Percentiles rank a stretch among this genome's conserved stretches.
Evolutionary conservation across 2,797 vertebrate species (phyloP).

Genomic region (Bradypodion pumilum): DNA sequence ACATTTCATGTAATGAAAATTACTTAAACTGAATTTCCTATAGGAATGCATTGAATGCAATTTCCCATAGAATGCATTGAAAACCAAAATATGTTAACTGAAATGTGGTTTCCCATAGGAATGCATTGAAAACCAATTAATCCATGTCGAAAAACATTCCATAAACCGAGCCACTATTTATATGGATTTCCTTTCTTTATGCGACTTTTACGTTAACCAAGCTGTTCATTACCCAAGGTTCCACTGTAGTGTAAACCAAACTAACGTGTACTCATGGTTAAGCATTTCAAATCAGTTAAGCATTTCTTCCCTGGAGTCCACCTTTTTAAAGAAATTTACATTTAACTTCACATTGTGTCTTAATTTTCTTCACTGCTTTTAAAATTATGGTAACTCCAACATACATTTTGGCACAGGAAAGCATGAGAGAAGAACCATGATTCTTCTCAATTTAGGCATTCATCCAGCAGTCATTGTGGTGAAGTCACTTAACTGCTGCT

Average conservation of each 20-base stretch:
- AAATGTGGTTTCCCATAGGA: too few relatives aligned
- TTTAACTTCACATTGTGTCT: background rate
- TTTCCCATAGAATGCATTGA: too few relatives aligned
- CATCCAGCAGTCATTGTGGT: conserved; percentile 14
- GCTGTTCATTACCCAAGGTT: too few relatives aligned
- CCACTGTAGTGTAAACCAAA: background rate
- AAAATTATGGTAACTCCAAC: conserved; percentile 2
- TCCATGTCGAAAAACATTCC: too few relatives aligned
- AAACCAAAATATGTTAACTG: too few relatives aligned
- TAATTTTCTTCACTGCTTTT: background rate
- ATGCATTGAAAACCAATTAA: too few relatives aligned
- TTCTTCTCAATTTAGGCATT: background rate
- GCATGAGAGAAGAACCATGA: background rate
- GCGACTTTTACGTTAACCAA: too few relatives aligned
- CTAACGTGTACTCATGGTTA: background rate
- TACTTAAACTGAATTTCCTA: too few relatives aligned
- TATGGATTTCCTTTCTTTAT: too few relatives aligned
- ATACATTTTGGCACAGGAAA: conserved; percentile 1
- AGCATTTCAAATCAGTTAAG: background rate
- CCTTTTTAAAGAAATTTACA: background rate
- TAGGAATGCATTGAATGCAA: too few relatives aligned
- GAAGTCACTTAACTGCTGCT: conserved; percentile 20
- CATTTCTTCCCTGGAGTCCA: background rate
- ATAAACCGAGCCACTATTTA: too few relatives aligned
- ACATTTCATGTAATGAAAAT: too few relatives aligned